Evolutionary conservation across 1,140 invertebrate species (phyloP), one percentile per base, ranked within the genome.

Genomic region (Drosophila erecta): DNA sequence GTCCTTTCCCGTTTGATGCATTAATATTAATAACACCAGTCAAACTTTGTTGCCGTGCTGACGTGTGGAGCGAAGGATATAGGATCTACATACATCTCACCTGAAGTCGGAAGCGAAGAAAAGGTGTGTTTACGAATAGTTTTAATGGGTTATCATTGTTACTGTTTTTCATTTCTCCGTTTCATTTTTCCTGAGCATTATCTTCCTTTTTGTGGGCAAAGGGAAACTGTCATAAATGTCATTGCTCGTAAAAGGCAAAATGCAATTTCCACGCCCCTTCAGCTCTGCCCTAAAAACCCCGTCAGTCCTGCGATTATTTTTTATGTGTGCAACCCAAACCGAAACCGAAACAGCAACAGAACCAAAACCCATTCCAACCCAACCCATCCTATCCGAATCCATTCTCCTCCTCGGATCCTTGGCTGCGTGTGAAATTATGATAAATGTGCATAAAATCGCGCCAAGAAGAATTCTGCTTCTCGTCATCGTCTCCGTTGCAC

Each of bases 401-500:
- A 69, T 73, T 58, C 61, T 43, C 60, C 49, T 64, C 30, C 53
- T 55, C n/a, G 22, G 54, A 79, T 70, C 83, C 64, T 62, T 65
- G 83, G 84, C 83, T 87, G 79, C 84, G 84, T 87, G 84, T 87
- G 84, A 87, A 87, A 87, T 87, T 87, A 87, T 87, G 84, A 87
- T 87, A 87, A 87, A 87, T 87, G 84, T 89, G 84, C 84, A 89
- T 89, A 87, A 87, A 87, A 87, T 87, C 83, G 84, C 83, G 84
- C 69, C 77, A 66, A 77, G 72, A 57, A 74, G 57, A 86, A 76
- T 55, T 51, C 69, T 56, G 58, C 58, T 53, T 76, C 75, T 71
- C 72, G 70, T 75, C 70, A 64, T 56, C 72, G 60, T 66, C 51
- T 57, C 49, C 41, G 64, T 58, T 78, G 64, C 78, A 67, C 56